Percentiles rank a stretch among this genome's conserved stretches.
phyloP scores from a whole-genome alignment of 2,113 vertebrate genomes.

The Murina feae region DNA sequence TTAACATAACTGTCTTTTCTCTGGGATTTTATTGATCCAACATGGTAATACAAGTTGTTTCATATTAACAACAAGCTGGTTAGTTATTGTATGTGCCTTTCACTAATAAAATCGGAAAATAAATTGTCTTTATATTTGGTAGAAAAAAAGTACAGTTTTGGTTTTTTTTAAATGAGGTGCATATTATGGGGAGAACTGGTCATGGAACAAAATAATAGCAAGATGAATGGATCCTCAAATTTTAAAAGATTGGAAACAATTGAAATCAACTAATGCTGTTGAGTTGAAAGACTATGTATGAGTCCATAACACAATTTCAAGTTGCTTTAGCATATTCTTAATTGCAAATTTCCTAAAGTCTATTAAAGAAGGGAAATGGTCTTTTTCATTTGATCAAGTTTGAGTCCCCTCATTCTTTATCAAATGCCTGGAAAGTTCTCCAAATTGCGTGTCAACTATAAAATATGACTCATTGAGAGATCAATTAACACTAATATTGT shows the following conservation, averaged over 20 bases:
- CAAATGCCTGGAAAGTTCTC: constrained; percentile 45
- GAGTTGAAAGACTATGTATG: neutral
- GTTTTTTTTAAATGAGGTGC: neutral
- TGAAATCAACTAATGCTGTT: neutral
- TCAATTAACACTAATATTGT: constrained; percentile 61
- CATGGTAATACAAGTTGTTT: neutral
- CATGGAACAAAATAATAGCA: neutral
- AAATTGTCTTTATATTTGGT: neutral
- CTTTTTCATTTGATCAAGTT: constrained; percentile 44
- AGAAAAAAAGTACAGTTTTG: neutral
- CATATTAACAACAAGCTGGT: neutral
- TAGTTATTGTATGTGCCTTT: neutral
- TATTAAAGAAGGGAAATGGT: constrained; percentile 57
- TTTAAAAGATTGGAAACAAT: neutral
- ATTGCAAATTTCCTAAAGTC: constrained; percentile 36
- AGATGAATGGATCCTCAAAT: neutral
- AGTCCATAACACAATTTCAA: constrained; percentile 32
- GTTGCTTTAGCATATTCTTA: constrained; percentile 40
- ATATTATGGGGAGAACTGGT: neutral
- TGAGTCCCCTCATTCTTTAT: constrained; percentile 45
- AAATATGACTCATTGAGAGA: constrained; percentile 63
- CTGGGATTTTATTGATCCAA: neutral
- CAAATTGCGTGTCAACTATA: constrained; percentile 42
- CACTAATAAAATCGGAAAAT: neutral
- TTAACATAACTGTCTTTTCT: neutral